Evolutionary conservation across 2,888 invertebrate genomes (phyloP), one percentile per base, ranked within the genome.

Genomic region (Spialia ferax): DNA sequence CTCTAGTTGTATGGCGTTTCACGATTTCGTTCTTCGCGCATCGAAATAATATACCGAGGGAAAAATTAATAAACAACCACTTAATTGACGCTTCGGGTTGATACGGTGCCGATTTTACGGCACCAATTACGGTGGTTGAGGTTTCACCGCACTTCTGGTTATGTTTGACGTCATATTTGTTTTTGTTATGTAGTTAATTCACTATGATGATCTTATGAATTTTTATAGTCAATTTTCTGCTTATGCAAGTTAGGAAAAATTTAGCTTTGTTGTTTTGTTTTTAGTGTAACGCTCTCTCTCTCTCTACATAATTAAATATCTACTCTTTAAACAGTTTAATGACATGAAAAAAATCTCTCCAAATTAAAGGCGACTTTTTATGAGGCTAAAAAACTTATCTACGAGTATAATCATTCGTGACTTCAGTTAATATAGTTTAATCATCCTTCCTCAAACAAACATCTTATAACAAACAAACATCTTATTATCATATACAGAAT

Each of bases 11-110:
- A 63, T 65, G 76, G 76, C 75, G 74, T 78, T 80, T 80, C 74
- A 75, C 77, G 74, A 77, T 80, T 76, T 68, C 63, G 52, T 77
- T 56, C 54, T 70, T 57, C 48, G 70, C 70, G 65, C 70, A 73
- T 72, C 77, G 72, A 88, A 87, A 87, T 86, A 84, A 80, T 83
- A 82, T 77, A 52, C 22, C 23, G 52, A 52, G 75, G 78, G 85
- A 81, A 84, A 77, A 79, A 63, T 57, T 64, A 48, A 64, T 63
- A 23, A 55, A 42, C 32, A 29, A 13, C 38, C 13, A 35, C 20
- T 50, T 50, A 10, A 62, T 50, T 52, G 35, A 22, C 18, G 50
- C 48, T 2, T 61, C n/a, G 13, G 15, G n/a, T 55, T 55, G 18
- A 15, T 55, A 29, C 54, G 29, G 29, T 15, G 29, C 29, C 26